Conservation (phyloP, 1,140 invertebrate genomes). For the Gonatopus flavifemur region DNA sequence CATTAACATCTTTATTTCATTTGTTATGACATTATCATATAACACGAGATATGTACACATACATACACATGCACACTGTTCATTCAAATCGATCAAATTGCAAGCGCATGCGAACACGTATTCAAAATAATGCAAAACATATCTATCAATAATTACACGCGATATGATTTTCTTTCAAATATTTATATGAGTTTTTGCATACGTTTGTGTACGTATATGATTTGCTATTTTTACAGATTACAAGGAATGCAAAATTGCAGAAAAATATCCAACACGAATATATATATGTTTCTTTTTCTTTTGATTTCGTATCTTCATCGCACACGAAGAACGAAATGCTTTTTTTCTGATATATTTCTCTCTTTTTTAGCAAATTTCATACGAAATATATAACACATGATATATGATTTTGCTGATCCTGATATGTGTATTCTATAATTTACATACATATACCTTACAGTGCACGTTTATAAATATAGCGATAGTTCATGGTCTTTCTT, state of each 20-base stretch:
- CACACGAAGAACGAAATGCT: no score
- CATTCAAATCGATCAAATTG: no score
- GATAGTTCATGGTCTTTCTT: conserved; percentile 55
- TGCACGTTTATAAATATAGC: conserved; percentile 33
- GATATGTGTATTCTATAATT: no score
- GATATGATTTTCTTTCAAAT: not conserved
- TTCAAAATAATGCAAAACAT: no score
- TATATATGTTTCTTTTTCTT: conserved; percentile 15
- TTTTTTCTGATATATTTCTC: no score
- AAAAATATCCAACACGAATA: conserved; percentile 22
- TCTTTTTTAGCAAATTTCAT: no score
- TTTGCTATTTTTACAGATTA: not conserved
- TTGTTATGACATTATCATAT: no score
- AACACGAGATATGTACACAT: no score
- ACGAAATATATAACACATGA: no score
- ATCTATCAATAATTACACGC: no score
- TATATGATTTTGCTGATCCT: no score
- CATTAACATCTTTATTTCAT: no score
- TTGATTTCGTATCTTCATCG: conserved; percentile 17
- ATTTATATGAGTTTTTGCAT: not conserved
- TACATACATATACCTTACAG: conserved; percentile 2
- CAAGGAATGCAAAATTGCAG: conserved; percentile 18
- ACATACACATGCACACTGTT: not conserved
- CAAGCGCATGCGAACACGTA: conserved; percentile 1
- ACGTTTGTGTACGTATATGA: not conserved